phyloP scores from a whole-genome alignment of 2,113 vertebrate species.

The Podarcis cretensis region DNA sequence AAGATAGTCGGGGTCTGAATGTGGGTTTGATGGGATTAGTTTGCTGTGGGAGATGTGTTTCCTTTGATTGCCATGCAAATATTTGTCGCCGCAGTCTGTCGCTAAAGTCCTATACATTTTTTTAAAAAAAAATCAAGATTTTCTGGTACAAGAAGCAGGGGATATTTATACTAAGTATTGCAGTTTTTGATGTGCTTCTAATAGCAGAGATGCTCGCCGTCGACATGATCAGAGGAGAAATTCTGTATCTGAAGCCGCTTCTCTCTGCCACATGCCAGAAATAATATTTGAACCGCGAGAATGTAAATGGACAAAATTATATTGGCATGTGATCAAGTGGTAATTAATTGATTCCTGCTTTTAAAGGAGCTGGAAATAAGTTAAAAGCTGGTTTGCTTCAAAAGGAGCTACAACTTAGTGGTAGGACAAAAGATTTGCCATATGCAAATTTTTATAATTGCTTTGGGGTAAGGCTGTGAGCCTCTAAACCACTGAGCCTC shows the following conservation, averaged over 20 bases:
- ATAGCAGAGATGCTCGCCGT: background rate
- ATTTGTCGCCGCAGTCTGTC: background rate
- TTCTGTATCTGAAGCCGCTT: background rate
- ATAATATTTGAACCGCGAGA: background rate
- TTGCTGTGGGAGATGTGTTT: slow-evolving; percentile 5
- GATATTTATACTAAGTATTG: background rate
- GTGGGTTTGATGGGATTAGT: background rate
- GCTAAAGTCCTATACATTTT: background rate
- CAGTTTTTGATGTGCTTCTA: background rate
- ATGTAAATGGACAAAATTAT: background rate
- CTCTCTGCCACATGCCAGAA: background rate
- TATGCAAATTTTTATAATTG: too few relatives aligned
- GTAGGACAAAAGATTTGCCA: background rate
- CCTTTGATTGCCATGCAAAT: slow-evolving; percentile 1
- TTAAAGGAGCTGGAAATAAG: background rate
- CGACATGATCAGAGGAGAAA: background rate
- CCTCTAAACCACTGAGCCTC: too few relatives aligned
- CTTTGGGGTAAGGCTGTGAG: too few relatives aligned
- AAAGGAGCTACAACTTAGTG: background rate
- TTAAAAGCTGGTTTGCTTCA: background rate
- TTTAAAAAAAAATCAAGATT: background rate
- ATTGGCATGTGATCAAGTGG: background rate
- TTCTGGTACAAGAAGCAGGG: background rate
- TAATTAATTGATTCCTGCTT: background rate
- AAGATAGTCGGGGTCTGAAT: background rate